phyloP scores from a whole-genome alignment of 1,140 invertebrate species.

The Diprion similis region DNA sequence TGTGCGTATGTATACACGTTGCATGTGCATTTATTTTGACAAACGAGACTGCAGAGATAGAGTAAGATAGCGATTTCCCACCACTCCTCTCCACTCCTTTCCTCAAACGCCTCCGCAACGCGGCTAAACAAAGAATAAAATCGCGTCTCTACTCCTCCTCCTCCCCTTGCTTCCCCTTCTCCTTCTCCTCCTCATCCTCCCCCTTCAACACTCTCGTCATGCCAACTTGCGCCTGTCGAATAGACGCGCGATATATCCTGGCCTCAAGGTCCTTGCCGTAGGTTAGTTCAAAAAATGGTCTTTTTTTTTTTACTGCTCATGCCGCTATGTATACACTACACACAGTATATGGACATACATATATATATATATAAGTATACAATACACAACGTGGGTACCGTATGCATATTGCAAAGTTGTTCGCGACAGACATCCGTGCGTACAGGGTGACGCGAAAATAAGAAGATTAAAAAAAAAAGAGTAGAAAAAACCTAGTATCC shows the following conservation, averaged over 20 bases:
- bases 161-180: background rate
- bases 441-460: too few relatives aligned
- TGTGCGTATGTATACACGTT: background rate
- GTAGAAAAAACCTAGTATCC: too few relatives aligned
- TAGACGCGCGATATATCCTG: background rate
- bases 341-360: background rate
- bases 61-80: background rate
- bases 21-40: background rate
- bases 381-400: background rate
- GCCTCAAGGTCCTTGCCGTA: background rate
- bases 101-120: background rate
- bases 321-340: background rate
- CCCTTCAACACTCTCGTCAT: background rate
- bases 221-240: too few relatives aligned
- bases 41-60: background rate
- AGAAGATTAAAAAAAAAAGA: too few relatives aligned
- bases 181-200: background rate
- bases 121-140: background rate
- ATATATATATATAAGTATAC: conserved; percentile 6
- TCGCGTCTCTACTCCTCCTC: background rate
- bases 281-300: background rate
- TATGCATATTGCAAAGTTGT: background rate
- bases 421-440: too few relatives aligned
- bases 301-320: too few relatives aligned
- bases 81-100: background rate